phyloP scores from a whole-genome alignment of 2,888 invertebrate species.

The Nymphalis urticae region DNA sequence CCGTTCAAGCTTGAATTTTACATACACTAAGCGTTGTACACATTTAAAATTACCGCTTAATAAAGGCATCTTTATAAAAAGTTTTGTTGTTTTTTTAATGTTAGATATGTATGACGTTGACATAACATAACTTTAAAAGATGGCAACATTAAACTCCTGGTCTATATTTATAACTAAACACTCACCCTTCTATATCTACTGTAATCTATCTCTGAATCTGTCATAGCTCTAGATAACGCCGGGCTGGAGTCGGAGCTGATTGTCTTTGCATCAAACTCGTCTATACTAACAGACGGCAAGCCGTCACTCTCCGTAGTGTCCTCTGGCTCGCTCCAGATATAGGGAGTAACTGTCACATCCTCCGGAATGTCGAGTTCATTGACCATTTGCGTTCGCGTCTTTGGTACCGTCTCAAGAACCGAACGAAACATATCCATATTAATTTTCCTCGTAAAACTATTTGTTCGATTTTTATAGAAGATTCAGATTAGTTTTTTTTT shows the following conservation, averaged over 20 bases:
- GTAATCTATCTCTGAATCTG: constrained; percentile 73
- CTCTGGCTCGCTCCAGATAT: constrained; percentile 56
- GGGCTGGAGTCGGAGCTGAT: constrained; percentile 62
- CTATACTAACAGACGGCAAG: constrained; percentile 46
- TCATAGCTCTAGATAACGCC: constrained; percentile 68
- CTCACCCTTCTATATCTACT: constrained; percentile 60
- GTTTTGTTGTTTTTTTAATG: too few relatives aligned
- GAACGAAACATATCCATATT: constrained; percentile 63
- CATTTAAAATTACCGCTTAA: too few relatives aligned
- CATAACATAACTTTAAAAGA: too few relatives aligned
- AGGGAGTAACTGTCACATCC: constrained; percentile 55
- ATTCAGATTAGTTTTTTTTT: background rate
- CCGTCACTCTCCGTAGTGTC: constrained; percentile 53
- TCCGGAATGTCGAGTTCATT: constrained; percentile 66
- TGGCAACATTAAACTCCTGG: too few relatives aligned
- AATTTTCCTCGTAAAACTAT: background rate
- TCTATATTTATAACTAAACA: background rate
- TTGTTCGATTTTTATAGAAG: background rate
- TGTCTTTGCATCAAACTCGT: constrained; percentile 48
- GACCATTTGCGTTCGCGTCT: constrained; percentile 61
- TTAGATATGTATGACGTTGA: too few relatives aligned
- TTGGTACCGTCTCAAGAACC: constrained; percentile 61
- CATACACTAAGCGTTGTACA: too few relatives aligned
- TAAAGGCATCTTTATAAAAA: too few relatives aligned
- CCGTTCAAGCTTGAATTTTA: too few relatives aligned